Percentiles rank a stretch among this genome's conserved stretches.
Conservation (phyloP, 2,888 invertebrate genomes). For the Mesoligia furuncula region DNA sequence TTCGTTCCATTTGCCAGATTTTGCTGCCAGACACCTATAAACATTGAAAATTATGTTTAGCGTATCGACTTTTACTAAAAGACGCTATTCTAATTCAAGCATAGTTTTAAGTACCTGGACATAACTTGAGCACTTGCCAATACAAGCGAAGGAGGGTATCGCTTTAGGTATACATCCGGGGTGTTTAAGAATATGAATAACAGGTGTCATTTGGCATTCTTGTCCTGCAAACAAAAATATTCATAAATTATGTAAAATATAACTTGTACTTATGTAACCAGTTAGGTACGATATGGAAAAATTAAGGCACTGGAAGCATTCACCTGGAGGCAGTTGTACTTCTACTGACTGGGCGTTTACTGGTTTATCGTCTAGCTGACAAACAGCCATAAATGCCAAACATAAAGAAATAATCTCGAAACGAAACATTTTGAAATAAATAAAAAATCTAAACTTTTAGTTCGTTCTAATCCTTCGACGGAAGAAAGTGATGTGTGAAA, state of each 20-base stretch:
- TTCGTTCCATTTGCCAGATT: conserved; percentile 98
- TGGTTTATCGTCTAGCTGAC: conserved; percentile 73
- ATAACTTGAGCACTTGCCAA: conserved; percentile 97
- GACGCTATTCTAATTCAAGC: neutral
- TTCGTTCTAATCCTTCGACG: conserved; percentile 40
- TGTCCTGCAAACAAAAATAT: conserved; percentile 85
- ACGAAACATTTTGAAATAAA: conserved; percentile 67
- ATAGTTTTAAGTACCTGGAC: conserved; percentile 92
- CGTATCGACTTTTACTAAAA: neutral
- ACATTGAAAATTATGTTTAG: neutral
- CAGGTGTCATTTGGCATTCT: conserved; percentile 97
- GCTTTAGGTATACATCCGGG: conserved; percentile 98
- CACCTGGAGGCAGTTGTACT: conserved; percentile 82
- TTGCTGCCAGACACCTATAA: conserved; percentile 96
- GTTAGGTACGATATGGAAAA: neutral
- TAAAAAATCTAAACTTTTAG: neutral
- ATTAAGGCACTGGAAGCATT: conserved; percentile 7
- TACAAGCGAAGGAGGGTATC: conserved; percentile 98
- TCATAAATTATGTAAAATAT: neutral
- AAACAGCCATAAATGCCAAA: conserved; percentile 71
- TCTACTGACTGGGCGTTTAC: conserved; percentile 77
- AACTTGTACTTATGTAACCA: too few species aligned
- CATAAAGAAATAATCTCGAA: conserved; percentile 64
- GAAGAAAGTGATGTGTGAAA: conserved; percentile 48
- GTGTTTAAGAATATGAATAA: conserved; percentile 97